Percentiles rank a stretch among this genome's conserved stretches.
Evolutionary conservation across 1,140 invertebrate species (phyloP).

Genomic region (Bemisia tabaci): DNA sequence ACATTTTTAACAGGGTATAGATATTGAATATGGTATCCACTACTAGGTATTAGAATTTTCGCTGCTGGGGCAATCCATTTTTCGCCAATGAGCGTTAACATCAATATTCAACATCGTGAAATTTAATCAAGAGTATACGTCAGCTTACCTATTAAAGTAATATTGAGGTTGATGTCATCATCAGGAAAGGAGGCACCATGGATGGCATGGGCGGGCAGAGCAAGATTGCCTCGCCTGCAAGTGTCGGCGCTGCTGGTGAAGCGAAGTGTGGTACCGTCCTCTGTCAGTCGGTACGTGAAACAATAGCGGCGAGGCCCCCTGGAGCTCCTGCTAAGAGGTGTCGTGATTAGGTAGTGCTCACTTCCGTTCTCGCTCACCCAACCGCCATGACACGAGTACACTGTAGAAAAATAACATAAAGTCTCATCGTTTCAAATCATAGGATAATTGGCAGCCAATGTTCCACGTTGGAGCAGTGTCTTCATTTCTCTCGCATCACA

Average conservation of each 20-base stretch:
- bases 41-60: too few relatives aligned
- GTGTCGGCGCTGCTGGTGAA: constrained; percentile 30
- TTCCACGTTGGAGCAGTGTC: too few relatives aligned
- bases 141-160: neutral
- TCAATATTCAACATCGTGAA: too few relatives aligned
- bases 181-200: too few relatives aligned
- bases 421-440: too few relatives aligned
- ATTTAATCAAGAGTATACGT: neutral
- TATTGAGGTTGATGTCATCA: neutral
- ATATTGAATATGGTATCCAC: too few relatives aligned
- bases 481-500: too few relatives aligned
- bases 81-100: too few relatives aligned
- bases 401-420: constrained; percentile 21
- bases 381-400: constrained; percentile 37
- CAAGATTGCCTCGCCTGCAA: constrained; percentile 24
- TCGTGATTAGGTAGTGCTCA: constrained; percentile 33
- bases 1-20: too few relatives aligned
- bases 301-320: constrained; percentile 31
- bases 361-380: constrained; percentile 26
- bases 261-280: constrained; percentile 20
- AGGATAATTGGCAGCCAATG: too few relatives aligned
- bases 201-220: too few relatives aligned
- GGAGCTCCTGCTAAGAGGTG: constrained; percentile 30
- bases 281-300: constrained; percentile 24
- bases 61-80: too few relatives aligned